A percentile compares a stretch with the other conserved stretches of the same genome.
These are phyloP conservation scores for Ryuthela nishihirai DNA, from an alignment of 2,888 invertebrate genomes.

Conservation along the genomic window DNA sequence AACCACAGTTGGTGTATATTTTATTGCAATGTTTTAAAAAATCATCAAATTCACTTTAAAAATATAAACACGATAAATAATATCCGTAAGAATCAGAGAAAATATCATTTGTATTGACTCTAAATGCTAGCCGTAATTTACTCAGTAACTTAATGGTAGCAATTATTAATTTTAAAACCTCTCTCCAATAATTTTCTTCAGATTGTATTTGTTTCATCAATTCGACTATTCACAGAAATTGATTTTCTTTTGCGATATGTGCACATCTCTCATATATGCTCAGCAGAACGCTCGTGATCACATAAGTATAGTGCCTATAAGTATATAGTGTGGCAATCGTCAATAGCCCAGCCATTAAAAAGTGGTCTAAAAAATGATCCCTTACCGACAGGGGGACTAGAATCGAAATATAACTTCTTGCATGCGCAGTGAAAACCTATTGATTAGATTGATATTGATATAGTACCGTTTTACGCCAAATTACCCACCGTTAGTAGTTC, in stretches of 20 bases:
- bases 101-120: neutral
- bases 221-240: neutral
- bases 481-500: too few relatives aligned
- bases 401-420: too few relatives aligned
- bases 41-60: neutral
- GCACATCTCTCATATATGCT: too few relatives aligned
- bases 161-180: neutral
- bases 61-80: neutral
- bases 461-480: too few relatives aligned
- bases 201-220: neutral
- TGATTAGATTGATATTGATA: too few relatives aligned
- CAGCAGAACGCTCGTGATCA: too few relatives aligned
- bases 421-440: too few relatives aligned
- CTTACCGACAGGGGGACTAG: too few relatives aligned
- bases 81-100: constrained; percentile 3
- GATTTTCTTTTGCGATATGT: neutral
- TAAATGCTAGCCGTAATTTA: neutral
- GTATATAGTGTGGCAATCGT: too few relatives aligned
- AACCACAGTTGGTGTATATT: neutral
- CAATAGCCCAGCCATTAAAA: too few relatives aligned
- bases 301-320: too few relatives aligned
- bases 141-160: constrained; percentile 1
- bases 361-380: too few relatives aligned
- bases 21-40: neutral
- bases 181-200: constrained; percentile 4